These are phyloP conservation scores for Nesidiocoris tenuis DNA, from an alignment of 2,888 invertebrate species.

Conservation along the genomic window DNA sequence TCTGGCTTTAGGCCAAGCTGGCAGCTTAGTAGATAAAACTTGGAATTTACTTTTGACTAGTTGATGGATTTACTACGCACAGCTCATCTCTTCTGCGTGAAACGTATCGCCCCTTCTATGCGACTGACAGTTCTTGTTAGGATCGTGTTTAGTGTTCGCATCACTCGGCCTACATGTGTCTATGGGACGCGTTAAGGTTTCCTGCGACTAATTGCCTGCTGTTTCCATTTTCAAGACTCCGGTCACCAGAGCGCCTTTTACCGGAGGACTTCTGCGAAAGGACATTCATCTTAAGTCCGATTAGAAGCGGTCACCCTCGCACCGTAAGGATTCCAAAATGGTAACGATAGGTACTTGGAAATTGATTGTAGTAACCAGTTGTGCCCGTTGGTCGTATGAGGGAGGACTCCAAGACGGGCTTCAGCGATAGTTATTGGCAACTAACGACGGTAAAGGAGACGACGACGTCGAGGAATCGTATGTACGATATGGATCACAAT, in stretches of 20 bases:
- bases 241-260: neutral
- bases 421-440: conserved; percentile 17
- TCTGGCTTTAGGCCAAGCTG: neutral
- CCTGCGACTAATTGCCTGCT: neutral
- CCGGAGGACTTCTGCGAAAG: no score
- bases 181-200: neutral
- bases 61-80: neutral
- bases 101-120: neutral
- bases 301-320: neutral
- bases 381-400: no score
- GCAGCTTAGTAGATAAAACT: neutral
- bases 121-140: neutral
- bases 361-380: no score
- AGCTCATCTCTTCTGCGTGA: neutral
- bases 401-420: neutral
- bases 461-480: neutral
- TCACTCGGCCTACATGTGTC: neutral
- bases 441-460: conserved; percentile 9
- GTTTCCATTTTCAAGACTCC: neutral
- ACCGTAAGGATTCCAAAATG: no score
- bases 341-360: no score
- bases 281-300: no score
- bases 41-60: neutral
- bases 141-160: neutral
- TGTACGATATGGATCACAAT: conserved; percentile 37